A percentile compares a stretch with the other conserved stretches of the same genome.
These are phyloP conservation scores for Plebejus anna DNA, from an alignment of 2,888 invertebrate species.

Conservation along the genomic window DNA sequence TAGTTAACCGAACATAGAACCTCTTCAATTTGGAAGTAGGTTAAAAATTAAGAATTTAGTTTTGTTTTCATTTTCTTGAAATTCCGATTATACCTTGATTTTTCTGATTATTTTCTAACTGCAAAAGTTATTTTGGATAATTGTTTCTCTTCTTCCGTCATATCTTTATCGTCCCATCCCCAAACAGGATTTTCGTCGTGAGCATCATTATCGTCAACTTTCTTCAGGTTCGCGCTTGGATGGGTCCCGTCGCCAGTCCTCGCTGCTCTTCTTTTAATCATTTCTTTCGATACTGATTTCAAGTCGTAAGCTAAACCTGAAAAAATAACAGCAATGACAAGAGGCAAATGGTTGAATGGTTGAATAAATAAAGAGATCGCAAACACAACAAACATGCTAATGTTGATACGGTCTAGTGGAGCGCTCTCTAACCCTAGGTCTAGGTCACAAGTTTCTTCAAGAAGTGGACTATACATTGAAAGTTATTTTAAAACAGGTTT, in stretches of 20 bases:
- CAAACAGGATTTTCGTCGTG: conserved; percentile 81
- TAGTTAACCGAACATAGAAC: no score
- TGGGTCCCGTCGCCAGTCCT: conserved; percentile 88
- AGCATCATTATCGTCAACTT: conserved; percentile 49
- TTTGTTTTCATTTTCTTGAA: no score
- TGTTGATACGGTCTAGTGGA: not conserved
- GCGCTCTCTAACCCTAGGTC: conserved; percentile 14
- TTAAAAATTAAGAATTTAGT: no score
- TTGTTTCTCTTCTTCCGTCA: conserved; percentile 83
- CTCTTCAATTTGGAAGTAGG: no score
- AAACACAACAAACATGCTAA: conserved; percentile 6
- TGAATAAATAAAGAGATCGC: not conserved
- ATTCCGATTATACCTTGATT: not conserved
- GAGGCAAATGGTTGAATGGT: not conserved
- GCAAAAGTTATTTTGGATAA: conserved; percentile 59
- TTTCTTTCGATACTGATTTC: conserved; percentile 86
- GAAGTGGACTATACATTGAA: not conserved
- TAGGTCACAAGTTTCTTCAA: not conserved
- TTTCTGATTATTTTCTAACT: not conserved
- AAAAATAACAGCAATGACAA: conserved; percentile 31
- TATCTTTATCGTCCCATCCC: conserved; percentile 92
- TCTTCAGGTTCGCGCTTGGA: conserved; percentile 46
- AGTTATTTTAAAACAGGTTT: no score
- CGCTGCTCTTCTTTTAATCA: conserved; percentile 83
- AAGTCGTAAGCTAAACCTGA: conserved; percentile 91